phyloP scores from a whole-genome alignment of 2,888 invertebrate genomes.

The Orthosia gothica region DNA sequence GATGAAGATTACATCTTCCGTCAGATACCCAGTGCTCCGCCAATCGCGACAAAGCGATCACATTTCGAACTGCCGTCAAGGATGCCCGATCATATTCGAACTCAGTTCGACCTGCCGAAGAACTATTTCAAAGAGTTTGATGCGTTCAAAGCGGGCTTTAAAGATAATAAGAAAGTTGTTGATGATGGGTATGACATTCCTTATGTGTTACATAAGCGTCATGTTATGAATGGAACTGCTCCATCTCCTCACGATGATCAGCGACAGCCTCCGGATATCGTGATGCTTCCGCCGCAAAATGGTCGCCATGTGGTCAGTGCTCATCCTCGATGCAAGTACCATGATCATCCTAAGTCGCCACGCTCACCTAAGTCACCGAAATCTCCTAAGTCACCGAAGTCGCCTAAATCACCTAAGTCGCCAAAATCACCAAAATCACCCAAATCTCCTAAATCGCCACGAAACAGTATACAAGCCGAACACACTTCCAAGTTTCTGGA shows the following conservation, averaged over 20 bases:
- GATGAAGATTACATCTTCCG: conserved; percentile 96
- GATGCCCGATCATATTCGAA: conserved; percentile 91
- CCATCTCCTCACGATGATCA: conserved; percentile 90
- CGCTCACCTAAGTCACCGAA: conserved; percentile 88
- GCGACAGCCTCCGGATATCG: conserved; percentile 86
- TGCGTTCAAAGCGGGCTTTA: conserved; percentile 90
- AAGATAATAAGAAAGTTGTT: conserved; percentile 87
- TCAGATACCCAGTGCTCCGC: conserved; percentile 94
- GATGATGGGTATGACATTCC: conserved; percentile 94
- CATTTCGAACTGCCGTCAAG: conserved; percentile 93
- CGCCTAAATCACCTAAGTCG: conserved; percentile 92
- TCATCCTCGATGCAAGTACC: conserved; percentile 89
- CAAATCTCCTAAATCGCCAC: conserved; percentile 91
- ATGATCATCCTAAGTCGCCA: conserved; percentile 89
- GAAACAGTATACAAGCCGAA: conserved; percentile 84
- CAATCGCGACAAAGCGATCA: conserved; percentile 93
- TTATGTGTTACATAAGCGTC: conserved; percentile 96
- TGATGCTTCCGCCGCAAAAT: conserved; percentile 88
- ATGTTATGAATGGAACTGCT: conserved; percentile 96
- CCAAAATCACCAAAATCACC: conserved; percentile 92
- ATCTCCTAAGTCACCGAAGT: conserved; percentile 93
- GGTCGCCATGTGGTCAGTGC: conserved; percentile 87
- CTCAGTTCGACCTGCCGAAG: conserved; percentile 94
- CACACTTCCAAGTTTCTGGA: conserved; percentile 87
- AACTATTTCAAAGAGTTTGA: conserved; percentile 94